Percentiles rank a stretch among this genome's conserved stretches.
Conservation (phyloP, 2,888 invertebrate genomes). For the Pachydiplax longipennis region DNA sequence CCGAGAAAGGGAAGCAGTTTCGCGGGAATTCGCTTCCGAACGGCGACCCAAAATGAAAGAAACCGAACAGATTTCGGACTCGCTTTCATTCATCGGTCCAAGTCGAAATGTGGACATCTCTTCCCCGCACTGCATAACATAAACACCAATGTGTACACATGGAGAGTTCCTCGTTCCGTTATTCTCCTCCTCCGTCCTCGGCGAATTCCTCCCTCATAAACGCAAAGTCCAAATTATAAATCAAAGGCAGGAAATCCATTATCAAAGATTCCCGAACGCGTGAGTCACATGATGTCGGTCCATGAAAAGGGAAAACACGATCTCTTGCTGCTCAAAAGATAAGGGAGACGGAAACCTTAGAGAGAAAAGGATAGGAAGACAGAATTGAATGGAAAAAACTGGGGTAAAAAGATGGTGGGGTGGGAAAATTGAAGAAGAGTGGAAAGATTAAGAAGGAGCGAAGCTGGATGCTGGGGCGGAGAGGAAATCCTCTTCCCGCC, state of each 20-base stretch:
- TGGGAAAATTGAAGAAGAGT: not conserved
- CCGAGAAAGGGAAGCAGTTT: too few species aligned
- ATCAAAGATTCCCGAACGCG: not conserved
- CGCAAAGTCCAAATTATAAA: not conserved
- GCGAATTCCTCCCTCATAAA: not conserved
- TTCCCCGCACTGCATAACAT: too few species aligned
- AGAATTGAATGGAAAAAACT: not conserved
- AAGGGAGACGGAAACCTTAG: not conserved
- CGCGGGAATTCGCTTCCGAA: too few species aligned
- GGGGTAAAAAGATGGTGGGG: not conserved
- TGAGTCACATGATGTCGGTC: slow-evolving; percentile 2
- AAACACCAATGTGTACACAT: too few species aligned
- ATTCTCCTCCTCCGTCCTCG: too few species aligned
- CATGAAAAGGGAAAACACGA: not conserved
- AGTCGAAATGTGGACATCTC: too few species aligned
- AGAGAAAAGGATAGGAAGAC: not conserved
- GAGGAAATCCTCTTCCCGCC: not conserved
- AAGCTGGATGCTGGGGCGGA: not conserved
- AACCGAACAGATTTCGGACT: too few species aligned
- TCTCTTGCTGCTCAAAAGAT: not conserved
- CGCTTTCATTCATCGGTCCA: too few species aligned
- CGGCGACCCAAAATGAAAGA: too few species aligned
- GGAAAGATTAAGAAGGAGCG: not conserved
- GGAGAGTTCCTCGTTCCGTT: too few species aligned
- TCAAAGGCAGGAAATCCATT: slow-evolving; percentile 2